Evolutionary conservation across 2,113 vertebrate genomes (phyloP).

Genomic region (Bolborhynchus lineola): DNA sequence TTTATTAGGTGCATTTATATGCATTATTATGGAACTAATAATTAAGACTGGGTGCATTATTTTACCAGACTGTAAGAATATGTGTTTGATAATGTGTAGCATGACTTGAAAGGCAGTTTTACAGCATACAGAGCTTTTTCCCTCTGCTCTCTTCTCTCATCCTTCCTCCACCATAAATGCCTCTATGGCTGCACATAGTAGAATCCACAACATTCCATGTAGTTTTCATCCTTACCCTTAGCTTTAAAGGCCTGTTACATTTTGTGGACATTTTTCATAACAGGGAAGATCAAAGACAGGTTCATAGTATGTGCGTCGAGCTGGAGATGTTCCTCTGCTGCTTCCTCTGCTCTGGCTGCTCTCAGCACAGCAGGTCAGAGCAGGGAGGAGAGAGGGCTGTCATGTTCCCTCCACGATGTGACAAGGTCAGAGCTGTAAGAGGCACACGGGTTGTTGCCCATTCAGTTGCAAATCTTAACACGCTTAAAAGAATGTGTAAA

Average conservation of each 20-base stretch:
- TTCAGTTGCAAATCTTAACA: background rate
- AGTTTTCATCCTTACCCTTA: background rate
- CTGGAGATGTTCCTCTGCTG: background rate
- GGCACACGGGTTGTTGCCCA: background rate
- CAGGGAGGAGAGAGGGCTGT: background rate
- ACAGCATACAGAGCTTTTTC: background rate
- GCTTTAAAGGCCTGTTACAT: background rate
- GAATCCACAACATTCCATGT: background rate
- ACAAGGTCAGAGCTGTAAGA: fast-evolving
- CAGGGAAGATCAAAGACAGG: background rate
- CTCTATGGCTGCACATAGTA: background rate
- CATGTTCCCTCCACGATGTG: fast-evolving
- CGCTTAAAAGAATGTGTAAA: background rate
- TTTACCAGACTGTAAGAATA: background rate
- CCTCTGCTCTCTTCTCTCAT: background rate
- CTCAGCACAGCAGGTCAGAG: background rate
- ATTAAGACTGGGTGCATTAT: background rate
- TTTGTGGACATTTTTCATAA: background rate
- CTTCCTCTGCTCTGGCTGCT: background rate
- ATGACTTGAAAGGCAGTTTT: background rate
- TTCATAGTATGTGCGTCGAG: background rate
- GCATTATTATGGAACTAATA: background rate
- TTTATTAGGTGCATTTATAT: background rate
- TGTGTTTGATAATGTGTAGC: background rate
- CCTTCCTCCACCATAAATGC: background rate